A percentile compares a stretch with the other conserved stretches of the same genome.
phyloP scores from a whole-genome alignment of 2,113 vertebrate genomes.

The Nansenia antarctica region DNA sequence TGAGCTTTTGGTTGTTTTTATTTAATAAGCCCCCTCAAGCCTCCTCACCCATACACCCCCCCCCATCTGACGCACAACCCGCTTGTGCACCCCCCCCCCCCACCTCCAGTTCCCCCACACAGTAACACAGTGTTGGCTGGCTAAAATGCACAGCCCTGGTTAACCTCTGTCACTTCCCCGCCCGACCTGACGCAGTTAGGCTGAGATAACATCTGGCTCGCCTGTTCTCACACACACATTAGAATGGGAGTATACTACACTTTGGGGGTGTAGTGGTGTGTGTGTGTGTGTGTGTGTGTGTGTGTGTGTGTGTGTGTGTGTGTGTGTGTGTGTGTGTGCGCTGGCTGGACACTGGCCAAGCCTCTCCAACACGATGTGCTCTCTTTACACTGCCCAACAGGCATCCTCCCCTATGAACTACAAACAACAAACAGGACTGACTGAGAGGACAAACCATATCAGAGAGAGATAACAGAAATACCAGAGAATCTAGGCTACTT shows the following conservation, averaged over 20 bases:
- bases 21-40: neutral
- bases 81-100: neutral
- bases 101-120: constrained; percentile 15
- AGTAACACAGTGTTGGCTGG: constrained; percentile 9
- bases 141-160: constrained; percentile 5
- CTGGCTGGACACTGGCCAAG: no score
- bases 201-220: constrained; percentile 54
- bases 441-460: no score
- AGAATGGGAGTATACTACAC: constrained; percentile 9
- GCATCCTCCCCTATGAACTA: no score
- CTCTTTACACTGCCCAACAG: no score
- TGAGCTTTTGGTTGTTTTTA: no score
- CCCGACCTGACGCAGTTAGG: constrained; percentile 40
- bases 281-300: no score
- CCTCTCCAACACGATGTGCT: no score
- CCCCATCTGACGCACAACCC: neutral
- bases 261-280: neutral
- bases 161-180: constrained; percentile 36
- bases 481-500: no score
- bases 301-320: no score
- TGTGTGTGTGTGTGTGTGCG: no score
- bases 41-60: neutral
- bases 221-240: constrained; percentile 35
- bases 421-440: no score
- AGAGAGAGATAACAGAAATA: no score